Evolutionary conservation across 1,140 invertebrate genomes (phyloP).

Genomic region (Leptopilina boulardi): DNA sequence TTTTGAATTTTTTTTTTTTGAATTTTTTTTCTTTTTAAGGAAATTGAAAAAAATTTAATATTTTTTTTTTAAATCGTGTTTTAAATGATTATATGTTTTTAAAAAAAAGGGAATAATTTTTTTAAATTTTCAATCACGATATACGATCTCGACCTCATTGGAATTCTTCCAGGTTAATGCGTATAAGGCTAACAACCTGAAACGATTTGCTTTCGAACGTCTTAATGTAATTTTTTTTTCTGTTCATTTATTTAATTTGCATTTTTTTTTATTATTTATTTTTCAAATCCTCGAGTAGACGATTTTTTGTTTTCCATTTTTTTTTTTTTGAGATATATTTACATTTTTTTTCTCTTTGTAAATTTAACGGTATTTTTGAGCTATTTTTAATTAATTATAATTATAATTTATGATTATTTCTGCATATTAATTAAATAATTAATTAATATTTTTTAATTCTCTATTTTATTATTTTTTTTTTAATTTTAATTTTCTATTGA

Average conservation of each 20-base stretch:
- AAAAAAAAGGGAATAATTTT: conserved; percentile 41
- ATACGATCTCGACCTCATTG: conserved; percentile 57
- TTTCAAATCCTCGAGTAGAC: too few species aligned
- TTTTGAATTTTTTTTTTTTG: too few species aligned
- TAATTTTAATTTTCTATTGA: too few species aligned
- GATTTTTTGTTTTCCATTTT: neutral
- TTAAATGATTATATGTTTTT: neutral
- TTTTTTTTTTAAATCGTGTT: neutral
- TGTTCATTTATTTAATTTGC: neutral
- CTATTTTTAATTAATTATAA: too few species aligned
- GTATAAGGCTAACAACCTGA: conserved; percentile 6
- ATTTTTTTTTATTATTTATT: neutral
- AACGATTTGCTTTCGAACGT: conserved; percentile 12
- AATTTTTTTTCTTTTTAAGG: conserved; percentile 1
- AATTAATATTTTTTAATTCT: too few species aligned
- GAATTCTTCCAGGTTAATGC: conserved; percentile 35
- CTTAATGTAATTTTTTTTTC: neutral
- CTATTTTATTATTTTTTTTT: too few species aligned
- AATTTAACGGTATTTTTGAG: too few species aligned
- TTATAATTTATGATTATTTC: too few species aligned
- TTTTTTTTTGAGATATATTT: neutral
- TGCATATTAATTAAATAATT: too few species aligned
- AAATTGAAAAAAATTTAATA: conserved; percentile 23
- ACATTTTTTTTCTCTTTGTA: neutral
- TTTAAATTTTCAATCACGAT: conserved; percentile 53